Evolutionary conservation across 1,140 invertebrate genomes (phyloP), one percentile per base, ranked within the genome.

Genomic region (Trichogramma pretiosum): DNA sequence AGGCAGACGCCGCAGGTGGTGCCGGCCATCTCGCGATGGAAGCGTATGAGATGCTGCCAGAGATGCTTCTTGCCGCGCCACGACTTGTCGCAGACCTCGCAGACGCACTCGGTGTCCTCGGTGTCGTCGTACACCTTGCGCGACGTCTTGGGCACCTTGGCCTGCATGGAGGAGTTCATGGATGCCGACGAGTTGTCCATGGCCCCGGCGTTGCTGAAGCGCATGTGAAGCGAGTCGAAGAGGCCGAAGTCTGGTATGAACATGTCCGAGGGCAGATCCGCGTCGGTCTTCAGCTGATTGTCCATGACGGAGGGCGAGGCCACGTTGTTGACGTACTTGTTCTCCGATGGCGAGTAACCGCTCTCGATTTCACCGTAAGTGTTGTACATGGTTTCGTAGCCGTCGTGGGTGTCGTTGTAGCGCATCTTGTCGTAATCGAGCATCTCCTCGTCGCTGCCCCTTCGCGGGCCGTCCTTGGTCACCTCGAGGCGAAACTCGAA

Each of bases 1-100:
- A 80, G 51, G 48, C 78, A 80, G 24, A 81, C 77, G 0, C 78
- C 78, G 47, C 78, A 81, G 2, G 78, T 75, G 0, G 77, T 76
- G 0, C 76, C 76, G 0, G 77, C 77, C 46, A 75, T 75, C 2
- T 64, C 59, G 22, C 74, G 68, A 58, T 81, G 78, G 52, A 77
- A 78, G 8, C 78, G 60, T 23, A 80, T 80, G 17, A 80, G 61
- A 56, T 81, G 78, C 54, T 80, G 78, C 78, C 78, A 81, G 0
- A 79, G 57, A 51, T 79, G 77, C 52, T 78, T 78, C 48, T 78
- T 78, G 0, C 75, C 76, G 0, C 77, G 76, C 77, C 77, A 81
- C 16, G 70, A 73, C 57, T 80, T 81, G 1, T 71, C 72, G 48
- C 78, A 81, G 1, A 79, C 74, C 44, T 78, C 76, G 50, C 78